Conservation (phyloP, 2,888 invertebrate species). For the Malthinus seriepunctatus region DNA sequence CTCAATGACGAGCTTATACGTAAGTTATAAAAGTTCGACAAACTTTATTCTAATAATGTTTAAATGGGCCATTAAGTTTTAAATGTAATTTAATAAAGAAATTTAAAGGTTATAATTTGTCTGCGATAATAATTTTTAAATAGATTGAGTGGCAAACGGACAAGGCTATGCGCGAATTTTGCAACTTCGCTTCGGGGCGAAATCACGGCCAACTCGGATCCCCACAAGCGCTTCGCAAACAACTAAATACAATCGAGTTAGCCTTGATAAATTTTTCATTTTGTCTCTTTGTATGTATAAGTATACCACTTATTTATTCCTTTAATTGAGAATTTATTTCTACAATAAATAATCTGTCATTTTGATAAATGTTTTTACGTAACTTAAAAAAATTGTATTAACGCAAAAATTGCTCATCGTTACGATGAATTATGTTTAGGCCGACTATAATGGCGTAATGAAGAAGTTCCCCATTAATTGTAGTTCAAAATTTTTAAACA, state of each 20-base stretch:
- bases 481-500: no score
- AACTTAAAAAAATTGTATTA: no score
- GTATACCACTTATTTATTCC: conserved; percentile 1
- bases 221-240: neutral
- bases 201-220: conserved; percentile 2
- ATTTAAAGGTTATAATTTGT: neutral
- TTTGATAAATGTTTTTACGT: no score
- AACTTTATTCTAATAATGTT: no score
- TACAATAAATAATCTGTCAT: neutral
- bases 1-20: no score
- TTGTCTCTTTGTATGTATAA: neutral
- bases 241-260: neutral
- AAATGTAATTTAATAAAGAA: no score
- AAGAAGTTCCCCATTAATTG: no score
- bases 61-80: no score
- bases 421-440: no score
- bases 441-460: no score
- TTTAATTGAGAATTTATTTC: neutral
- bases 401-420: no score
- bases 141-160: conserved; percentile 1
- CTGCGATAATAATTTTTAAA: neutral
- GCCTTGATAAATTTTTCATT: conserved; percentile 1
- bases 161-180: neutral
- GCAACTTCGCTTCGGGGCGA: neutral
- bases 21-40: no score